Evolutionary conservation across 1,140 invertebrate genomes (phyloP), one percentile per base, ranked within the genome.

Genomic region (Rhizoglyphus robini): DNA sequence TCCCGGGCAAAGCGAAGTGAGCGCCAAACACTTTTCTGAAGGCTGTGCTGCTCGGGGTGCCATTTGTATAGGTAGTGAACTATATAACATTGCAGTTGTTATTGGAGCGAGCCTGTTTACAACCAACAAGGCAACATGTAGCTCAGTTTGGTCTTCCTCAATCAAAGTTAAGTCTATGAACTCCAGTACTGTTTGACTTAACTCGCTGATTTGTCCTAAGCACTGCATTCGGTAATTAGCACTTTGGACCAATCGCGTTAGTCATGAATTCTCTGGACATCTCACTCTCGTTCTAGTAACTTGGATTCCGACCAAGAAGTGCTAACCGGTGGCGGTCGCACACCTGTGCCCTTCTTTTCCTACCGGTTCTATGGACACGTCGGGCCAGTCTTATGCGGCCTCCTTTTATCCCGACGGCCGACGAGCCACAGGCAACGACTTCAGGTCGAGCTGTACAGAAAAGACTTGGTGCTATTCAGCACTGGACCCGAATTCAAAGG

Each of bases 401-500:
- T 23, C n/a, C n/a, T n/a, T n/a, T n/a, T 27, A 13, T 51, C 23
- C 29, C 48, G 48, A 27, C 36, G 18, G 18, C 36, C 8, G 8
- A 41, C 36, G 36, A 41, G n/a, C 51, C 25, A 27, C 30, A 31
- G 23, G 1, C 51, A 27, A 25, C 51, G 18, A 11, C 18, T 27
- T 31, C 30, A 15, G 51, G 51, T 31, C 51, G 20, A 49, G 38
- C 54, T 25, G 15, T 20, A 13, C 25, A 36, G 4, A 31, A 18
- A 18, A 15, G 65, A 13, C 51, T 63, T 13, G 18, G 48, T 27
- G 34, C 60, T 13, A 32, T 67, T 11, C 59, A 66, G 47, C 65
- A 67, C 8, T 66, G 65, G 63, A 65, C 66, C 3, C 61, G 46
- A 41, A 47, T 59, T 8, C 41, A 38, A 29, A 20, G 66, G n/a